Evolutionary conservation across 2,113 vertebrate species (phyloP), one percentile per base, ranked within the genome.

Genomic region (Burhinus bistriatus): DNA sequence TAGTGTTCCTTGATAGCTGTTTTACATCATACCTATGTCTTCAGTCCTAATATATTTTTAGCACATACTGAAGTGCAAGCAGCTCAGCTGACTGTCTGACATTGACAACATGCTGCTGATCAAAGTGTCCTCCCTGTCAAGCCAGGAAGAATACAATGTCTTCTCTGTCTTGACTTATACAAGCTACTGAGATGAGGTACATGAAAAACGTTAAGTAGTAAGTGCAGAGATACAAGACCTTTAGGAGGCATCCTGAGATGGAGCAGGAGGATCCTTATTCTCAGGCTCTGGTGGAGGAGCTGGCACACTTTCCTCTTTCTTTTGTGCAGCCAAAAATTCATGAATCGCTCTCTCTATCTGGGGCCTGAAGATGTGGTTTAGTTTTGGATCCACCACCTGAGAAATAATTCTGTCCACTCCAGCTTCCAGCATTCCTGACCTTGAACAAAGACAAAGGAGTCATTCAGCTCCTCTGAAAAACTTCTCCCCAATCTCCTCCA

Each of bases 311-410:
- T 99, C 99, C 72, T 98, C 98, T 94, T 98, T 98, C 90, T 98
- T 98, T 97, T 99, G 97, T 89, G 96, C 97, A 45, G 98, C 98
- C 98, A 98, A 98, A 98, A 99, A 99, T 91, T 99, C 99, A 98
- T 99, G 99, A 98, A 99, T 99, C 9, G 98, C 98, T 93, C 98
- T 99, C 98, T 99, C 99, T 98, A 99, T 99, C 98, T 99, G 99
- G 61, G 99, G 98, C 97, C 99, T 99, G 97, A 99, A 99, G 98
- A 98, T 99, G 98, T 98, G 98, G 98, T 99, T 98, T 89, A 99
- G 98, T 97, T 99, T 98, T 97, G 98, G 98, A 98, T 99, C 98
- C 97, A 98, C 98, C 98, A 99, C 99, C 98, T 99, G 99, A 98
- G 99, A 99, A 98, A 99, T 99, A 98, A 99, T 99, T 98, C 99